Conservation (phyloP, 2,888 invertebrate genomes). For the Campaea margaritaria region DNA sequence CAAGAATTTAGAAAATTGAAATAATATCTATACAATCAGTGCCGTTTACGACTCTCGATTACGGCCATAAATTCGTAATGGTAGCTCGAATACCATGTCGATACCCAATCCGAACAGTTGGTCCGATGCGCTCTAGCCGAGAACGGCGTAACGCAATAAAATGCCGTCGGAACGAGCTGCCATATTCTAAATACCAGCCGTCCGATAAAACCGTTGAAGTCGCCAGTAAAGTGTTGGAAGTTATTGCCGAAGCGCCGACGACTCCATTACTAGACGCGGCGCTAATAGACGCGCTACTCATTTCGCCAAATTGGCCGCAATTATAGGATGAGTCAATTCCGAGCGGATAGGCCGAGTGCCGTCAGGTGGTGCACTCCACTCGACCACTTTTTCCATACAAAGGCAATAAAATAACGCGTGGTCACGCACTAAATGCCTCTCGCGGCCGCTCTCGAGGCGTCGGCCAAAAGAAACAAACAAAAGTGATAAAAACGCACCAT, state of each 20-base stretch:
- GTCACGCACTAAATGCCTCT: slow-evolving; percentile 82
- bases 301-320: slow-evolving; percentile 72
- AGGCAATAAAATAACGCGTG: slow-evolving; percentile 78
- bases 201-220: slow-evolving; percentile 54
- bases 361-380: slow-evolving; percentile 65
- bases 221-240: slow-evolving; percentile 58
- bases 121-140: slow-evolving; percentile 49
- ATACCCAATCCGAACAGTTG: slow-evolving; percentile 48
- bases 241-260: slow-evolving; percentile 56
- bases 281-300: slow-evolving; percentile 60
- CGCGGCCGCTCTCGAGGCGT: slow-evolving; percentile 65
- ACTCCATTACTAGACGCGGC: slow-evolving; percentile 65
- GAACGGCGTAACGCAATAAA: slow-evolving; percentile 52
- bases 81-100: slow-evolving; percentile 51
- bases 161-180: slow-evolving; percentile 57
- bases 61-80: slow-evolving; percentile 56
- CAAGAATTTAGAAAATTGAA: slow-evolving; percentile 60
- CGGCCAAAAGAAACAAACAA: slow-evolving; percentile 81
- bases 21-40: slow-evolving; percentile 66
- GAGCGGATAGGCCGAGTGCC: slow-evolving; percentile 45
- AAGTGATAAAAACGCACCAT: slow-evolving; percentile 77
- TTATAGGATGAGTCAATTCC: slow-evolving; percentile 63
- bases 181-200: slow-evolving; percentile 56
- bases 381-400: slow-evolving; percentile 77
- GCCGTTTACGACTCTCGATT: slow-evolving; percentile 58